Base-by-base conservation (phyloP, 2,797 vertebrate genomes). In the Natrix natrix region DNA sequence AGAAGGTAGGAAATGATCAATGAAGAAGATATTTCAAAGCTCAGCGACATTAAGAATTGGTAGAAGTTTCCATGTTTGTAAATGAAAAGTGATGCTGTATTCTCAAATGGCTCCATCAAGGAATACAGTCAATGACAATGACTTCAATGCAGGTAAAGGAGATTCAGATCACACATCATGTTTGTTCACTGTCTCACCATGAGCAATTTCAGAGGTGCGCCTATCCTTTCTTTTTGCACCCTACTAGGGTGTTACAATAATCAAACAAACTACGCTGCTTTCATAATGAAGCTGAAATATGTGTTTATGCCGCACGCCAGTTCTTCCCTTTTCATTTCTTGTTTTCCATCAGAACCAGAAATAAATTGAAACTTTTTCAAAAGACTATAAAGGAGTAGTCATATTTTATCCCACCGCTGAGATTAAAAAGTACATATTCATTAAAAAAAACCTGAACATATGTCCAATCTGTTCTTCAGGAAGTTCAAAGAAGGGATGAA, bases 221-320 rank as follows among this genome's bases (percentile, higher is more conserved):
- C 55, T 57, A 28, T 52, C 91, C 56, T 95, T 93, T 5, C 63
- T 91, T 95, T 43, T 26, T 92, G 32, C 91, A 89, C 52, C 83
- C 94, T 66, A 92, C 61, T 93, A 92, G 32, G 92, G 56, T 93
- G 94, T 94, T 95, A 93, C 55, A 94, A 94, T 94, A 88, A 91
- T 94, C 54, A 52, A 56, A 61, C 17, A 26, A 61, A 43, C 20
- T 13, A 5, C 13, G 83, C 52, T n/a, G 48, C 63, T 92, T 91
- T 66, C 59, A 56, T 91, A 59, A 88, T 66, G 86, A 91, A 63
- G 37, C 61, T 74, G 60, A 56, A 59, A 86, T 0, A 5, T 87
- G 69, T 48, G 20, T 69, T n/a, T 55, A 32, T 20, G 52, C 28
- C 20, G 6, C 48, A 5, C 0, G 7, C 63, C 54, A 86, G n/a